Percentiles rank a stretch among this genome's conserved stretches.
Conservation (phyloP, 2,797 vertebrate genomes). For the Tolypeutes matacus region DNA sequence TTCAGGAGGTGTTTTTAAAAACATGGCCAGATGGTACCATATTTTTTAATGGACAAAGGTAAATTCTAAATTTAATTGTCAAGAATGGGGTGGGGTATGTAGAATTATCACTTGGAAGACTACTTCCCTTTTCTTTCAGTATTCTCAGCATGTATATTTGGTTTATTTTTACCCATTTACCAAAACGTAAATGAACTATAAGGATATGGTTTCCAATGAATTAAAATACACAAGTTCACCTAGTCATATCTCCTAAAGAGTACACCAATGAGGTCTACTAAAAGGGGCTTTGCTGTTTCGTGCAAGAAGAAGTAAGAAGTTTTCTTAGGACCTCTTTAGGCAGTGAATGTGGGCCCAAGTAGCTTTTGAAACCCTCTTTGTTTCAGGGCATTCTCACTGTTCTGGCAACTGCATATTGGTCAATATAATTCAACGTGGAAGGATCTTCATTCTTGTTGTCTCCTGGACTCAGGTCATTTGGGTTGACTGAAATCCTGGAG, state of each 20-base stretch:
- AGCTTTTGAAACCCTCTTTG: not conserved
- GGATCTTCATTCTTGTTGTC: conserved; percentile 18
- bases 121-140: not conserved
- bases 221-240: not conserved
- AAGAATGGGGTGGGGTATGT: not conserved
- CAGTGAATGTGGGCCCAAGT: not conserved
- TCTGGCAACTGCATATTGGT: not conserved
- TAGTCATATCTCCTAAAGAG: not conserved
- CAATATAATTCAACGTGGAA: not conserved
- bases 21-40: not conserved
- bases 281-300: not conserved
- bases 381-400: not conserved
- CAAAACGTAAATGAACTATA: conserved; percentile 49
- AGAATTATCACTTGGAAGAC: not conserved
- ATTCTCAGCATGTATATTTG: not conserved
- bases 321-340: not conserved
- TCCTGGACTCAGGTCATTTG: conserved; percentile 7
- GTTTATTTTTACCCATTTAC: conserved; percentile 33
- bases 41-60: not conserved
- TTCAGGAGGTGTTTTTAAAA: conserved; percentile 57
- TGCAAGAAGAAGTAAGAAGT: not conserved
- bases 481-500: not conserved
- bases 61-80: conserved; percentile 28
- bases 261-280: not conserved
- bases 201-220: not conserved